Conservation (phyloP, 2,113 vertebrate genomes). For the Brachyhypopomus gauderio region DNA sequence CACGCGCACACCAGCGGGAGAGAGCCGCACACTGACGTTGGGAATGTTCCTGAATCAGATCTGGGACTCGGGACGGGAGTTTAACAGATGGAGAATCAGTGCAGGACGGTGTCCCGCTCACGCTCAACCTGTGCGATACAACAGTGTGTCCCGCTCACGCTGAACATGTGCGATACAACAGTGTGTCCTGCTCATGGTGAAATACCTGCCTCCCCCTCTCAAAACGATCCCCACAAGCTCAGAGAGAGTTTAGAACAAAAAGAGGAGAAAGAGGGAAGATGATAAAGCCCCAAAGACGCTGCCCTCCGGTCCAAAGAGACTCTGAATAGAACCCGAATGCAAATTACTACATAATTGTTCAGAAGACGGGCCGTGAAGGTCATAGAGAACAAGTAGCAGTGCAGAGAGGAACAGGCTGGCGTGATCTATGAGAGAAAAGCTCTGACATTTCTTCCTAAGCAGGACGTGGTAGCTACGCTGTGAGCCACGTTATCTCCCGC, state of each 20-base stretch:
- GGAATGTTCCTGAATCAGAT: no score
- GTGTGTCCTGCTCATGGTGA: background rate
- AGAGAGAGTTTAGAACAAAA: background rate
- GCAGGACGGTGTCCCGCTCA: background rate
- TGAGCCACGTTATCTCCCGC: no score
- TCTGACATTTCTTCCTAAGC: constrained; percentile 72
- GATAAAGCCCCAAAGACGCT: no score
- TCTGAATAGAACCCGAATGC: constrained; percentile 28
- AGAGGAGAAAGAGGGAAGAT: background rate
- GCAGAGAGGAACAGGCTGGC: constrained; percentile 29
- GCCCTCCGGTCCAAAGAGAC: background rate
- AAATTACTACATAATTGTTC: constrained; percentile 64
- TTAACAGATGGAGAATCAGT: no score
- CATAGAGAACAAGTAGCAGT: constrained; percentile 48
- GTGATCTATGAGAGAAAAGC: constrained; percentile 61
- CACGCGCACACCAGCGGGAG: background rate
- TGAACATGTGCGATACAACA: background rate
- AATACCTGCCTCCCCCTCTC: background rate
- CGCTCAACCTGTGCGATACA: no score
- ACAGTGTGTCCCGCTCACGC: background rate
- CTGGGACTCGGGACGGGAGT: no score
- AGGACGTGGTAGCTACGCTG: constrained; percentile 68
- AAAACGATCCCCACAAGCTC: background rate
- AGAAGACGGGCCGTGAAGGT: constrained; percentile 67
- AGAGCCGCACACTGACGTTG: background rate